Evolutionary conservation across 2,888 invertebrate species (phyloP), one percentile per base, ranked within the genome.

Genomic region (Carcina quercana): DNA sequence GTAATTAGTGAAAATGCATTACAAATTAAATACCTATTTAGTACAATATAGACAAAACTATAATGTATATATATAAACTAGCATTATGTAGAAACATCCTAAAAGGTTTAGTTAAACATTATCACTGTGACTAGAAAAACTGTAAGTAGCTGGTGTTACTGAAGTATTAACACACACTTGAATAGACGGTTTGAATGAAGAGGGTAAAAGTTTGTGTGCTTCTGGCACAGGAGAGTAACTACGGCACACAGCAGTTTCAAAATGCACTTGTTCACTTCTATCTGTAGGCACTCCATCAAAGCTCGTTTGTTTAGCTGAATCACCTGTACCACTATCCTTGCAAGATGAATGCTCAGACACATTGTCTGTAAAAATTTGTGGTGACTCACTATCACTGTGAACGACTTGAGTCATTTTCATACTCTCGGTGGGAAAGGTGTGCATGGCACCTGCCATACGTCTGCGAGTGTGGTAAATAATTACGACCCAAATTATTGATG

Each of bases 401-500:
- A 82, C 79, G 42, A 79, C 69, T 68, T 76, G 78, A 51, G 76
- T 80, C 79, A 80, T 78, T 68, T 78, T 79, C 49, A 76, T 73
- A 61, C 65, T 70, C 59, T 82, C 79, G 43, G 79, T 60, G 40
- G 79, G 74, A 60, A 67, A 85, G 28, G 69, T 70, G 5, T 71
- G 78, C 43, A 86, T 76, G 32, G 84, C 67, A 39, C 84, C 73
- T 27, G 86, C 84, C 69, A 87, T 80, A 17, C 88, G 87, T 69
- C 91, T 89, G 40, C 94, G 86, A 3, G 94, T 93, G 59, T 93
- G 92, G 68, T 94, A 95, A 53, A 95, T 95, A 42, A 96, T 94
- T 33, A 95, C 90, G 28, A 96, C 94, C 96, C 96, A 96, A 31
- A 95, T 89, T 10, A 94, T 87, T 1, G 95, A 95, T 5, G 96